Conservation (phyloP, 1,140 invertebrate genomes). For the Globodera rostochiensis region DNA sequence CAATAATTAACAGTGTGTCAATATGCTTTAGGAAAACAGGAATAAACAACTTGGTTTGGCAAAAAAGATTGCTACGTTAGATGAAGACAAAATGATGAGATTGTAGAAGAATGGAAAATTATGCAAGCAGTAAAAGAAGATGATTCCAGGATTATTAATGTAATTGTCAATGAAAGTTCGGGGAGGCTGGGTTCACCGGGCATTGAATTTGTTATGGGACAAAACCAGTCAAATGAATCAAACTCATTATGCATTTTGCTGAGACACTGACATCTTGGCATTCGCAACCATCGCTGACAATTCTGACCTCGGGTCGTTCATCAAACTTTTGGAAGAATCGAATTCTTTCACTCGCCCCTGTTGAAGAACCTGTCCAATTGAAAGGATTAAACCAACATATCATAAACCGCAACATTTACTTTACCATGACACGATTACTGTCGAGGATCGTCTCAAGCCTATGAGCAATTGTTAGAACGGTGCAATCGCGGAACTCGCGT, state of each 20-base stretch:
- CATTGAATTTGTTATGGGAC: no score
- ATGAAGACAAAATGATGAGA: no score
- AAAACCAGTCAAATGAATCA: no score
- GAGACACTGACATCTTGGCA: neutral
- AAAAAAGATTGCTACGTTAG: no score
- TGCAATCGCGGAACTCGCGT: constrained; percentile 68
- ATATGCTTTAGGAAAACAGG: no score
- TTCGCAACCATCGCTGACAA: neutral
- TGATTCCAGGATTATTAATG: no score
- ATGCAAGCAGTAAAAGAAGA: no score
- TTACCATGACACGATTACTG: constrained; percentile 70
- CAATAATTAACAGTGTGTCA: no score
- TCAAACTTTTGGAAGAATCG: constrained; percentile 70
- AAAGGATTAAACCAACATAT: constrained; percentile 56
- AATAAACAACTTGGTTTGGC: no score
- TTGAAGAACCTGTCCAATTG: constrained; percentile 73
- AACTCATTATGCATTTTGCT: neutral
- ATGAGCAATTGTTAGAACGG: constrained; percentile 71
- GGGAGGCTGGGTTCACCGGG: no score
- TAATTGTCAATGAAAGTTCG: no score
- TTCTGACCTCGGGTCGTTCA: neutral
- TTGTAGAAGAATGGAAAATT: no score
- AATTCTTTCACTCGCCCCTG: constrained; percentile 78
- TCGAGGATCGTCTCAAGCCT: constrained; percentile 70
- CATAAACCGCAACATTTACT: neutral